phyloP scores from a whole-genome alignment of 2,888 invertebrate species.

The Zhuqinia jingwanae region DNA sequence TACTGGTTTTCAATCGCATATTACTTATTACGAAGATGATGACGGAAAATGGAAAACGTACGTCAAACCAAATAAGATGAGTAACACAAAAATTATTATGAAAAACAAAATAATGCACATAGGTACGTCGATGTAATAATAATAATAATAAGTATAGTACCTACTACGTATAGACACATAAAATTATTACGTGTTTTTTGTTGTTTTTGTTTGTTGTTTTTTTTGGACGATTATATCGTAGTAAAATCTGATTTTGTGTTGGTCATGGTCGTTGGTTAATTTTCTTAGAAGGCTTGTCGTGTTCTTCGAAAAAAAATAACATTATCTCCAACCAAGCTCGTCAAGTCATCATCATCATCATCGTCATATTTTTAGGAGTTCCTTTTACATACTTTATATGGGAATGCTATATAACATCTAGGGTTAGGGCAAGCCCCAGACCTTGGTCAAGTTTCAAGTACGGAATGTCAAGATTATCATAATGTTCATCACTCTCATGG shows the following conservation, averaged over 20 bases:
- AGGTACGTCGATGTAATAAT: too few relatives aligned
- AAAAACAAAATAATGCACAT: too few relatives aligned
- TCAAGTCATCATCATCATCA: not conserved
- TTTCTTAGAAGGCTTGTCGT: conserved; percentile 37
- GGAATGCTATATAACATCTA: conserved; percentile 33
- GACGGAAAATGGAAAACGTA: too few relatives aligned
- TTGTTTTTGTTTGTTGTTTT: too few relatives aligned
- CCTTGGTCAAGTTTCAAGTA: conserved; percentile 45
- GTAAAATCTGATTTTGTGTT: conserved; percentile 35
- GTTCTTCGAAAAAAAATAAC: not conserved
- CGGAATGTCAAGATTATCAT: conserved; percentile 1
- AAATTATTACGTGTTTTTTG: not conserved
- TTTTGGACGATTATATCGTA: not conserved
- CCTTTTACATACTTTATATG: not conserved
- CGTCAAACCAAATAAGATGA: too few relatives aligned
- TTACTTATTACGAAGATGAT: conserved; percentile 2
- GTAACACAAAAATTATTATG: too few relatives aligned
- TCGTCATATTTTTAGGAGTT: not conserved
- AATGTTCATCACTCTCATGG: not conserved
- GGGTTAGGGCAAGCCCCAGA: conserved; percentile 44
- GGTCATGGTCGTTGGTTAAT: conserved; percentile 48
- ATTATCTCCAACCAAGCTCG: too few relatives aligned
- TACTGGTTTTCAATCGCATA: conserved; percentile 49
- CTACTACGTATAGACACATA: not conserved
- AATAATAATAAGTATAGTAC: too few relatives aligned